Conservation (phyloP, 2,888 invertebrate species). For the Tinea pellionella region DNA sequence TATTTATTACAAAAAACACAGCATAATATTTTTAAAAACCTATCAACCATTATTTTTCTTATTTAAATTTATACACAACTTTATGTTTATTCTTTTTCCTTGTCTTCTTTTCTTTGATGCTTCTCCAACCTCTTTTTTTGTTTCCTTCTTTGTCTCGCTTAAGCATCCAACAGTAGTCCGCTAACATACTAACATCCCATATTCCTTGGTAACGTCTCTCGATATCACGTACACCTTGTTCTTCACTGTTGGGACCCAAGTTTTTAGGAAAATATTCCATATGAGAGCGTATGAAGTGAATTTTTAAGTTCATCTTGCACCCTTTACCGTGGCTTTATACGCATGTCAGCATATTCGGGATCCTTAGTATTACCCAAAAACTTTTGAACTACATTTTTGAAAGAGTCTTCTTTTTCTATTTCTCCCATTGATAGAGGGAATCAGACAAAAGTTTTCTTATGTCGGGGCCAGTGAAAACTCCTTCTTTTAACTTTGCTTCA, state of each 20-base stretch:
- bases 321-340: neutral
- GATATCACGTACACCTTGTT: neutral
- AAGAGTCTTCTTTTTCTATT: neutral
- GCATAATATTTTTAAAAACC: conserved; percentile 2
- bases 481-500: conserved; percentile 1
- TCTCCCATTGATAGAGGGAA: neutral
- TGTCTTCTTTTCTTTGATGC: conserved; percentile 13
- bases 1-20: conserved; percentile 8
- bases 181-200: conserved; percentile 13
- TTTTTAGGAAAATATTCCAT: conserved; percentile 15
- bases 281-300: conserved; percentile 16
- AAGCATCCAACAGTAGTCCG: conserved; percentile 14
- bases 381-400: neutral
- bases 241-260: conserved; percentile 15
- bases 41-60: conserved; percentile 2
- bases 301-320: conserved; percentile 13
- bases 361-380: neutral
- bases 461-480: neutral
- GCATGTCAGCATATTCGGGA: neutral
- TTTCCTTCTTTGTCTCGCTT: conserved; percentile 9
- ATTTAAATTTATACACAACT: neutral
- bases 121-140: conserved; percentile 8
- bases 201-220: conserved; percentile 7
- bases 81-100: conserved; percentile 11
- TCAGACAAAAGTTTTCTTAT: conserved; percentile 2